Evolutionary conservation across 2,113 vertebrate genomes (phyloP).

Genomic region (Malurus alboscapulatus): DNA sequence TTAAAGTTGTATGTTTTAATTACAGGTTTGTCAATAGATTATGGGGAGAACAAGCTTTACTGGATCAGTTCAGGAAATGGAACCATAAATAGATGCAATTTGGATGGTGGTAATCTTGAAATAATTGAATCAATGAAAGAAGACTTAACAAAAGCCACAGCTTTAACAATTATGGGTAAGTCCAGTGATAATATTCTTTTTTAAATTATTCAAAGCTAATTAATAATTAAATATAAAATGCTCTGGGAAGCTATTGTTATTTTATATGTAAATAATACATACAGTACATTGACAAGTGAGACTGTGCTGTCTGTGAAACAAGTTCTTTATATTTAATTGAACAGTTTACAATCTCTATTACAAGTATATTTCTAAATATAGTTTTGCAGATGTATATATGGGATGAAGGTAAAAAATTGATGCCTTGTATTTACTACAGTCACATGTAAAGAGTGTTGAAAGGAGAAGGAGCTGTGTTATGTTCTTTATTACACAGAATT

Average conservation of each 20-base stretch:
- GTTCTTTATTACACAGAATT: not conserved
- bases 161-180: slow-evolving; percentile 98
- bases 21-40: slow-evolving; percentile 95
- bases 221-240: slow-evolving; percentile 65
- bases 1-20: slow-evolving; percentile 62
- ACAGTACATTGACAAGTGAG: not conserved
- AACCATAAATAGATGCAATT: slow-evolving; percentile 96
- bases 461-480: not conserved
- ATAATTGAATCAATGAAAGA: slow-evolving; percentile 93
- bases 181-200: slow-evolving; percentile 35
- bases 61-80: slow-evolving; percentile 98
- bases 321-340: not conserved
- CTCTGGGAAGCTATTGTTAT: not conserved
- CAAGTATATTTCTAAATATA: not conserved
- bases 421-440: not conserved
- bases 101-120: slow-evolving; percentile 92
- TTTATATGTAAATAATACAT: not conserved
- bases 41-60: slow-evolving; percentile 90
- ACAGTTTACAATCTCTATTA: not conserved
- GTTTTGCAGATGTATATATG: not conserved
- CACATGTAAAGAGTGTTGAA: not conserved
- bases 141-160: slow-evolving; percentile 91
- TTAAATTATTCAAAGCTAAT: slow-evolving; percentile 58
- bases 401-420: not conserved
- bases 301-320: not conserved